These are phyloP conservation scores for Rugalucina vietnamica DNA, from an alignment of 2,888 invertebrate species.

Conservation along the genomic window DNA sequence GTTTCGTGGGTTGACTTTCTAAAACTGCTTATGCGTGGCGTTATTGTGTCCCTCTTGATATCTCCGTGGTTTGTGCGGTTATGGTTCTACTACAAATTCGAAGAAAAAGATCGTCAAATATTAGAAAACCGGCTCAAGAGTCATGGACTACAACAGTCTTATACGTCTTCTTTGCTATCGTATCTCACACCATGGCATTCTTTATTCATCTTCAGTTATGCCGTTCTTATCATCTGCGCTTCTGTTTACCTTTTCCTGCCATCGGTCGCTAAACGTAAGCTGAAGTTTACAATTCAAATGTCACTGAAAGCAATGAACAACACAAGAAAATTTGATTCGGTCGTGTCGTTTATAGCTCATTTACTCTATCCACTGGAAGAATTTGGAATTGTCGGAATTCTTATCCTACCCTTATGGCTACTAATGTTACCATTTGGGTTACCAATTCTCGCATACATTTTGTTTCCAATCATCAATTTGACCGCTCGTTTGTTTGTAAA, in stretches of 20 bases:
- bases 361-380: neutral
- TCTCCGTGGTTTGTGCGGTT: slow-evolving; percentile 47
- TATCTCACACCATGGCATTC: slow-evolving; percentile 38
- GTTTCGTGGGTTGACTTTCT: slow-evolving; percentile 37
- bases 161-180: slow-evolving; percentile 30
- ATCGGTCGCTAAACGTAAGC: neutral
- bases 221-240: too few species aligned
- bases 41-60: slow-evolving; percentile 2
- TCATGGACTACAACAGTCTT: slow-evolving; percentile 24
- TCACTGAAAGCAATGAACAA: neutral
- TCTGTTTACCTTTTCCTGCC: neutral
- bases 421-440: neutral
- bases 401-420: neutral
- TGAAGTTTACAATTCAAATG: neutral
- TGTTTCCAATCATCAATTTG: slow-evolving; percentile 2
- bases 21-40: slow-evolving; percentile 1
- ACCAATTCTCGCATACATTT: neutral
- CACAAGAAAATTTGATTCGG: neutral
- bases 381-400: neutral
- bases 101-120: slow-evolving; percentile 14
- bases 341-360: neutral
- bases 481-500: neutral
- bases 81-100: slow-evolving; percentile 46
- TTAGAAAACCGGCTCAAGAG: neutral
- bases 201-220: slow-evolving; percentile 35